phyloP scores from a whole-genome alignment of 2,113 vertebrate genomes.

The Turnix velox region DNA sequence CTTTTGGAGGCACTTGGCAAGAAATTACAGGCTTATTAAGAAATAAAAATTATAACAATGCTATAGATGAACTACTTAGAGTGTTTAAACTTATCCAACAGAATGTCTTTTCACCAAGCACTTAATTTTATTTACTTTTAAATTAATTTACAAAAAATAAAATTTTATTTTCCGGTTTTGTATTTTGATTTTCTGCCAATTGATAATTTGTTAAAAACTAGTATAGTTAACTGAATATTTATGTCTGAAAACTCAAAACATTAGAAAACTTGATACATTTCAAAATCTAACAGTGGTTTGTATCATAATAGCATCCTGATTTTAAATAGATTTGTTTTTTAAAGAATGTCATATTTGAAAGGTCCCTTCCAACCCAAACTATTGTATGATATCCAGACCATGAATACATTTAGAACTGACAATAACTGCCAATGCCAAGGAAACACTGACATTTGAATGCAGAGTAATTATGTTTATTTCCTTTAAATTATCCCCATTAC shows the following conservation, averaged over 20 bases:
- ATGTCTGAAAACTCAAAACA: not conserved
- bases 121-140: not conserved
- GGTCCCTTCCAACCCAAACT: no score
- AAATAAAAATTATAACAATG: not conserved
- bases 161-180: not conserved
- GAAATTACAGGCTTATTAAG: not conserved
- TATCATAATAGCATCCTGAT: not conserved
- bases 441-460: not conserved
- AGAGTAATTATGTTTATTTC: not conserved
- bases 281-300: rapidly evolving
- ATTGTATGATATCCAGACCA: no score
- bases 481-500: not conserved
- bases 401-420: not conserved
- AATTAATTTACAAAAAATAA: not conserved
- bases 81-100: not conserved
- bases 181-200: not conserved
- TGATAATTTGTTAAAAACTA: not conserved
- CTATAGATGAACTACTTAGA: not conserved
- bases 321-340: not conserved
- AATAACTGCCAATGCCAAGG: not conserved
- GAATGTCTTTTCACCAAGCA: not conserved
- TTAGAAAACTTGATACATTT: not conserved
- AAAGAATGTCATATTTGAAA: not conserved
- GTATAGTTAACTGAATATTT: not conserved
- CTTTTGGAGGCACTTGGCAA: not conserved